Percentiles rank a stretch among this genome's conserved stretches.
These are phyloP conservation scores for Sapayoa aenigma DNA, from an alignment of 2,113 vertebrate genomes.

Conservation along the genomic window DNA sequence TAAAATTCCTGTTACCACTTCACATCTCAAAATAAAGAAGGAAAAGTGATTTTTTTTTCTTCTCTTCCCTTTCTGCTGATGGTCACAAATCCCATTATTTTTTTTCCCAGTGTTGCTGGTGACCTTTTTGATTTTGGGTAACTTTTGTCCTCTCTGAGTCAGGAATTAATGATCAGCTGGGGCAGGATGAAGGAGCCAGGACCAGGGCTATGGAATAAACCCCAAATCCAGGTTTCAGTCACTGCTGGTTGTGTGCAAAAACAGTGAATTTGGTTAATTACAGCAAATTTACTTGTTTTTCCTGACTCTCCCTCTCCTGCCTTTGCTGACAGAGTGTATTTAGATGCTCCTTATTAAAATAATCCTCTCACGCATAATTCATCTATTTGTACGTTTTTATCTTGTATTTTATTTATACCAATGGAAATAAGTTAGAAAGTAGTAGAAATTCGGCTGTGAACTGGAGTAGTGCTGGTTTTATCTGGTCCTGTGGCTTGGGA, in stretches of 20 bases:
- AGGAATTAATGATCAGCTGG: not conserved
- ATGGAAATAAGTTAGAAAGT: not conserved
- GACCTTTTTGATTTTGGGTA: not conserved
- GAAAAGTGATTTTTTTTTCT: not conserved
- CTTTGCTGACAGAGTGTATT: not conserved
- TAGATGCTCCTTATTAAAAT: not conserved
- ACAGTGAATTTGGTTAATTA: not conserved
- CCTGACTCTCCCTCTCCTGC: not conserved
- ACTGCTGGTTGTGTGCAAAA: not conserved
- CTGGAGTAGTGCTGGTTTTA: not conserved
- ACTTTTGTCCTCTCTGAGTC: not conserved
- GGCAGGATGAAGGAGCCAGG: not conserved
- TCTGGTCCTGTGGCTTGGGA: not conserved
- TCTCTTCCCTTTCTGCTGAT: not conserved
- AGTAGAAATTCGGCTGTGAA: not conserved
- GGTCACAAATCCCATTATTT: not conserved
- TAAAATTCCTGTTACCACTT: not conserved
- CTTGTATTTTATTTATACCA: not conserved
- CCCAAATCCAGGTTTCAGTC: not conserved
- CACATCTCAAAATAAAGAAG: not conserved
- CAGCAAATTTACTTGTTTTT: not conserved
- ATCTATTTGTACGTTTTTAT: not conserved
- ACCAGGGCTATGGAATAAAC: not conserved
- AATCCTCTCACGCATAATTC: not conserved
- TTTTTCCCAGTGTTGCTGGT: not conserved